phyloP scores from a whole-genome alignment of 2,888 invertebrate species.

The Criorhina ranunculi region DNA sequence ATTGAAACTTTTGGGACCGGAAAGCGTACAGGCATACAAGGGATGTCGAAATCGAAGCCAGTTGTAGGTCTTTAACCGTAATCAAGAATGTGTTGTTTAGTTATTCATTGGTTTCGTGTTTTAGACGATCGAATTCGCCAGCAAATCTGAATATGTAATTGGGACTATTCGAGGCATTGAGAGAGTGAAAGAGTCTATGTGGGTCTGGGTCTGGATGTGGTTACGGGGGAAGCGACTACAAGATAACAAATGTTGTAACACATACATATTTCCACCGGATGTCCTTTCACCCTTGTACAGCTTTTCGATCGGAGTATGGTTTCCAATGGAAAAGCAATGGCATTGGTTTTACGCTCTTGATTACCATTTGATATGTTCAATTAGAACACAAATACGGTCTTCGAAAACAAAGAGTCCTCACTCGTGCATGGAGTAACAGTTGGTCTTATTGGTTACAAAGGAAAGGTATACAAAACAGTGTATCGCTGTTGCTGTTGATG shows the following conservation, averaged over 20 bases:
- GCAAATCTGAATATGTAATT: constrained; percentile 73
- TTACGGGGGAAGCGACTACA: not conserved
- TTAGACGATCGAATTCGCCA: constrained; percentile 56
- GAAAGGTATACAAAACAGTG: not conserved
- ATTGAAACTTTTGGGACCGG: constrained; percentile 64
- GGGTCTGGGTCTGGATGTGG: constrained; percentile 3
- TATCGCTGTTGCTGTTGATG: not conserved
- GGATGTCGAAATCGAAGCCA: constrained; percentile 12
- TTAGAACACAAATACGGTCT: constrained; percentile 49
- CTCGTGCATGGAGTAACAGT: constrained; percentile 1
- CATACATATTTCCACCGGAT: constrained; percentile 13
- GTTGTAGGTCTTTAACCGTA: constrained; percentile 61
- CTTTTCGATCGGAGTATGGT: not conserved
- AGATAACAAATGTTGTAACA: constrained; percentile 37
- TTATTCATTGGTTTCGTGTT: constrained; percentile 70
- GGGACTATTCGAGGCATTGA: constrained; percentile 15
- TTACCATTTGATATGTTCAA: constrained; percentile 68
- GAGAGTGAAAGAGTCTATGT: not conserved
- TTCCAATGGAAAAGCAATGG: not conserved
- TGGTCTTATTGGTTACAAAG: constrained; percentile 25
- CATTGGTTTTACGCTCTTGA: constrained; percentile 41
- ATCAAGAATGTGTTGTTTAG: constrained; percentile 70
- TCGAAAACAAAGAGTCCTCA: constrained; percentile 25
- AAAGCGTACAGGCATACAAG: constrained; percentile 15
- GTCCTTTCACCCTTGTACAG: not conserved